Evolutionary conservation across 2,888 invertebrate species (phyloP).

Genomic region (Tenthredo scrophulariae): DNA sequence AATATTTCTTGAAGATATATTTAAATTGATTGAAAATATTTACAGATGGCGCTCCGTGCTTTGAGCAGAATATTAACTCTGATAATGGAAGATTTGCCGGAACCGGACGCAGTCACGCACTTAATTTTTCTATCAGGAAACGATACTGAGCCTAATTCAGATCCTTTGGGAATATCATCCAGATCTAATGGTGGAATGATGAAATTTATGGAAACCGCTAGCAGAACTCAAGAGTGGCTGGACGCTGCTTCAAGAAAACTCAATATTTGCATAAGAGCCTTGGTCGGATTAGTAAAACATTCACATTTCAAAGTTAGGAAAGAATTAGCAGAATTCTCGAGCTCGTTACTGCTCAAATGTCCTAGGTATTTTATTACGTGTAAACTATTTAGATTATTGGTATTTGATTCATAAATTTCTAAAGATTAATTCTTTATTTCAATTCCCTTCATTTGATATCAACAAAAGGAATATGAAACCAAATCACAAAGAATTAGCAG

Average conservation of each 20-base stretch:
- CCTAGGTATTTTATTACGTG: constrained; percentile 76
- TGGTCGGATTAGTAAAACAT: constrained; percentile 81
- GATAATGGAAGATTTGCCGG: constrained; percentile 77
- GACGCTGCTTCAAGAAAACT: constrained; percentile 81
- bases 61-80: constrained; percentile 78
- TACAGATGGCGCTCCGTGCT: constrained; percentile 78
- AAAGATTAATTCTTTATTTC: constrained; percentile 54
- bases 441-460: constrained; percentile 61
- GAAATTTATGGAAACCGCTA: constrained; percentile 74
- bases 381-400: constrained; percentile 7
- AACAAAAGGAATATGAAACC: constrained; percentile 82
- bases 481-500: constrained; percentile 83
- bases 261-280: constrained; percentile 78
- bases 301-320: constrained; percentile 82
- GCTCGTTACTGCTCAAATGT: constrained; percentile 82
- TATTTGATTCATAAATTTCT: neutral
- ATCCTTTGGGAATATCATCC: constrained; percentile 59
- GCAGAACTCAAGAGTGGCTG: constrained; percentile 81
- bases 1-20: neutral
- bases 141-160: constrained; percentile 64
- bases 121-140: constrained; percentile 58
- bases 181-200: constrained; percentile 73
- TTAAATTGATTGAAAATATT: constrained; percentile 51
- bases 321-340: constrained; percentile 83
- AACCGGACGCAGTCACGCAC: constrained; percentile 59